Percentiles rank a stretch among this genome's conserved stretches.
Conservation (phyloP, 2,888 invertebrate genomes). For the Coenonympha glycerion region DNA sequence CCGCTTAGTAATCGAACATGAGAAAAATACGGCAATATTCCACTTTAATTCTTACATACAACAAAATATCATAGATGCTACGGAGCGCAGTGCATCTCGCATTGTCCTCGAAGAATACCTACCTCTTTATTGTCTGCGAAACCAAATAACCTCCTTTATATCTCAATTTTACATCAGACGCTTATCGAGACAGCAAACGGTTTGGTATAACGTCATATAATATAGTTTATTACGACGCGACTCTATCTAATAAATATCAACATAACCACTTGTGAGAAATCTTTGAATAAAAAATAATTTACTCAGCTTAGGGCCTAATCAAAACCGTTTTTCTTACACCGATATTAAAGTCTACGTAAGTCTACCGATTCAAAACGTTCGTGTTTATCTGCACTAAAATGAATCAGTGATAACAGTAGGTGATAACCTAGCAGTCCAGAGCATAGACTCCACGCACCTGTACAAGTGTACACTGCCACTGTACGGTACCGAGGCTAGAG, state of each 20-base stretch:
- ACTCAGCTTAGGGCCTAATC: too few relatives aligned
- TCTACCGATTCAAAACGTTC: too few relatives aligned
- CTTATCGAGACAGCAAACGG: constrained; percentile 39
- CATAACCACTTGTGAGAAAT: too few relatives aligned
- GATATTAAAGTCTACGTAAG: too few relatives aligned
- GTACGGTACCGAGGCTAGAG: too few relatives aligned
- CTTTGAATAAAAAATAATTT: not conserved
- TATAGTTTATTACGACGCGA: constrained; percentile 14
- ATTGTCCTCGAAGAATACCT: constrained; percentile 61
- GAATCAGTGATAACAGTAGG: too few relatives aligned
- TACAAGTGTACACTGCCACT: too few relatives aligned
- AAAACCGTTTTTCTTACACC: too few relatives aligned
- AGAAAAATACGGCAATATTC: not conserved
- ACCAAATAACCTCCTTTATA: constrained; percentile 68
- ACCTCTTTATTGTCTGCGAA: constrained; percentile 64
- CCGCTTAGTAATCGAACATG: not conserved
- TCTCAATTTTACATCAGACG: constrained; percentile 59
- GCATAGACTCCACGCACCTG: too few relatives aligned
- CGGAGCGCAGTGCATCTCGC: constrained; percentile 49
- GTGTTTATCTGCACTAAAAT: too few relatives aligned
- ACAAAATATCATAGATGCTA: constrained; percentile 19
- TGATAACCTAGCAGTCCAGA: too few relatives aligned
- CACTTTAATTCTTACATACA: constrained; percentile 13
- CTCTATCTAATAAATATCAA: constrained; percentile 10
- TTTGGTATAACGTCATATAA: constrained; percentile 19